Percentiles rank a stretch among this genome's conserved stretches.
phyloP scores from a whole-genome alignment of 2,888 invertebrate species.

The Acleris emargana region DNA sequence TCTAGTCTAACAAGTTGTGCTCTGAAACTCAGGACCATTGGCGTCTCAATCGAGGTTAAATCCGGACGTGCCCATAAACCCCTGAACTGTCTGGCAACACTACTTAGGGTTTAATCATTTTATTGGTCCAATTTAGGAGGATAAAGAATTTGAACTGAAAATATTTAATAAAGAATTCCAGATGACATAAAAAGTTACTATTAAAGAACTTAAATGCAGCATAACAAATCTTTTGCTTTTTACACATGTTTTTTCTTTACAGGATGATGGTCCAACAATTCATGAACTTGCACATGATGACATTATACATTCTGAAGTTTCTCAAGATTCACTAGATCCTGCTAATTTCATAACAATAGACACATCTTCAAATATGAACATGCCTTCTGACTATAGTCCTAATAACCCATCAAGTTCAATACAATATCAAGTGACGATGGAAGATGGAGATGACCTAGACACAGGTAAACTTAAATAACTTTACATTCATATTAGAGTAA shows the following conservation, averaged over 20 bases:
- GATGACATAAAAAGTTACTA: too few relatives aligned
- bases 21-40: too few relatives aligned
- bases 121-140: too few relatives aligned
- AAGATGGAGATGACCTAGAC: slow-evolving; percentile 72
- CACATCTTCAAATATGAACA: slow-evolving; percentile 46
- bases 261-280: slow-evolving; percentile 81
- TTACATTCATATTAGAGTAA: slow-evolving; percentile 7
- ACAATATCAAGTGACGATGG: slow-evolving; percentile 75
- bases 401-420: slow-evolving; percentile 51
- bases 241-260: slow-evolving; percentile 39
- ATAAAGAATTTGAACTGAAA: too few relatives aligned
- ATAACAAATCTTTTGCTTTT: not conserved
- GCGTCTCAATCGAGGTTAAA: too few relatives aligned
- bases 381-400: slow-evolving; percentile 45
- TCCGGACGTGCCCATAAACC: too few relatives aligned
- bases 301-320: slow-evolving; percentile 61
- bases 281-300: slow-evolving; percentile 80
- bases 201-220: too few relatives aligned
- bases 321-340: slow-evolving; percentile 61
- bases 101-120: too few relatives aligned
- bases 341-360: slow-evolving; percentile 60
- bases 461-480: slow-evolving; percentile 52
- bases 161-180: too few relatives aligned
- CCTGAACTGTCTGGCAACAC: too few relatives aligned
- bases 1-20: too few relatives aligned